These are phyloP conservation scores for Thalassophryne amazonica DNA, from an alignment of 2,797 vertebrate genomes.

Conservation along the genomic window DNA sequence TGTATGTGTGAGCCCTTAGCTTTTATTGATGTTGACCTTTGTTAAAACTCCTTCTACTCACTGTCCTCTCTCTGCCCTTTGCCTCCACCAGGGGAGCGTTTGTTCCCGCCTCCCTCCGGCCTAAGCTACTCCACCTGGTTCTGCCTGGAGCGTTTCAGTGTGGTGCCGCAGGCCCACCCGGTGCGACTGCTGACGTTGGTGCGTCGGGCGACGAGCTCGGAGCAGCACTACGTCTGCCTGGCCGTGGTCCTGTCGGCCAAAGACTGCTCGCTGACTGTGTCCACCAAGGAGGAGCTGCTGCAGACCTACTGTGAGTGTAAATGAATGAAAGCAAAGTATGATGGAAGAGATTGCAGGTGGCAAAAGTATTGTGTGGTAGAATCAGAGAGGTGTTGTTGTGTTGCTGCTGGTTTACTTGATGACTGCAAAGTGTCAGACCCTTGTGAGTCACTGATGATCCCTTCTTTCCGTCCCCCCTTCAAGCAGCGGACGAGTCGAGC, in stretches of 20 bases:
- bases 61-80: not conserved
- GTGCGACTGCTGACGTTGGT: conserved; percentile 91
- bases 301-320: conserved; percentile 91
- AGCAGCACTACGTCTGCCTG: conserved; percentile 94
- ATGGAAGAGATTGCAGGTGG: too few relatives aligned
- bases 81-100: conserved; percentile 82
- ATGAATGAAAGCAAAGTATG: too few relatives aligned
- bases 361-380: too few relatives aligned
- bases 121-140: conserved; percentile 96
- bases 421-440: not conserved
- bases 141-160: conserved; percentile 92
- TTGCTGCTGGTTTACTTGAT: too few relatives aligned
- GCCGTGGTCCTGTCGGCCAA: conserved; percentile 89
- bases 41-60: too few relatives aligned
- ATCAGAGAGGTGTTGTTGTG: too few relatives aligned
- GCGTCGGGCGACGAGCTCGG: conserved; percentile 88
- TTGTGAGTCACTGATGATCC: not conserved
- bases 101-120: conserved; percentile 95
- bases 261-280: conserved; percentile 90
- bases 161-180: conserved; percentile 84
- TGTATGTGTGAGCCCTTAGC: too few relatives aligned
- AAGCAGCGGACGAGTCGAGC: conserved; percentile 89
- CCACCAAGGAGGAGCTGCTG: conserved; percentile 95
- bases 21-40: too few relatives aligned
- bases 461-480: not conserved